Evolutionary conservation across 2,888 invertebrate species (phyloP).

Genomic region (Heliconius erato): DNA sequence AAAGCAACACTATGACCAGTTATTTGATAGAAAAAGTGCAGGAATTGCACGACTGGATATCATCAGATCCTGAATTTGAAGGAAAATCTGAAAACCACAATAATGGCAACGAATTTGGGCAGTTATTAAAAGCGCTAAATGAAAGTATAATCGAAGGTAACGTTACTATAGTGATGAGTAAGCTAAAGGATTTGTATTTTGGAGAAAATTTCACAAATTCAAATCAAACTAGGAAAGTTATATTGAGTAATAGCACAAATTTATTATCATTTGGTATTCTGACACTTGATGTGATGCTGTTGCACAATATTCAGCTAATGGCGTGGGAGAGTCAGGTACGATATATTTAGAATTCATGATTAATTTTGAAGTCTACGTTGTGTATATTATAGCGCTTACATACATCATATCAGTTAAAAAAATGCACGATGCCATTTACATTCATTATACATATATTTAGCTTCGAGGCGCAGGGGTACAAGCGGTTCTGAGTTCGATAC

Average conservation of each 20-base stretch:
- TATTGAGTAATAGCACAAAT: slow-evolving; percentile 78
- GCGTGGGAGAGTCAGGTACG: slow-evolving; percentile 84
- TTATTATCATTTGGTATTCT: slow-evolving; percentile 85
- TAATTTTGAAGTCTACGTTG: no score
- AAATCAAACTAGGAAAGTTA: slow-evolving; percentile 67
- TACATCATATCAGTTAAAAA: no score
- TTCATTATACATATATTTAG: no score
- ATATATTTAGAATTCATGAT: neutral
- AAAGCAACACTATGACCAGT: slow-evolving; percentile 78
- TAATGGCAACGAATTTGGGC: slow-evolving; percentile 65
- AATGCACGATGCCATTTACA: no score
- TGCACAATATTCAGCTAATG: slow-evolving; percentile 85
- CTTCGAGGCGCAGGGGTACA: no score
- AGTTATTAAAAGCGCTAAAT: slow-evolving; percentile 81
- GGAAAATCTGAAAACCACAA: slow-evolving; percentile 58
- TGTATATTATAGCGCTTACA: no score
- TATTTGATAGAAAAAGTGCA: slow-evolving; percentile 83
- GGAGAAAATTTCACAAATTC: slow-evolving; percentile 70
- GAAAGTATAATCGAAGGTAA: slow-evolving; percentile 82
- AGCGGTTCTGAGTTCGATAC: no score
- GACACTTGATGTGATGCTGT: slow-evolving; percentile 84
- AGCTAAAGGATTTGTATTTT: slow-evolving; percentile 83
- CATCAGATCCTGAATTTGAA: slow-evolving; percentile 72
- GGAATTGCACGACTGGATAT: slow-evolving; percentile 83
- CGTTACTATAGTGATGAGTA: slow-evolving; percentile 79